Evolutionary conservation across 2,888 invertebrate species (phyloP).

Genomic region (Polia nebulosa): DNA sequence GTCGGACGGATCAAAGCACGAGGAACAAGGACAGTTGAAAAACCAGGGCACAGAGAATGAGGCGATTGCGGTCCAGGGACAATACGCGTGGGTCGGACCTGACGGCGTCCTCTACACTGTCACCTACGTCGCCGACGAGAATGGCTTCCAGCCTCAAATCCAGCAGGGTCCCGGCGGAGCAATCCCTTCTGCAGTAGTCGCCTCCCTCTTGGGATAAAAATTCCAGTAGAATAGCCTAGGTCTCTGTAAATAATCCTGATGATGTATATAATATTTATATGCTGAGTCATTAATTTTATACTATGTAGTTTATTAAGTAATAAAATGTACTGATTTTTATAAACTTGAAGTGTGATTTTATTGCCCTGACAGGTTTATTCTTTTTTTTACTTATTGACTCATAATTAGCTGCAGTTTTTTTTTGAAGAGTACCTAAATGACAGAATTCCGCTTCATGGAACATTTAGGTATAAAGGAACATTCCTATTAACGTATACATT

Average conservation of each 20-base stretch:
- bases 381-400: too few species aligned
- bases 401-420: too few species aligned
- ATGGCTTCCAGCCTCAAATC: constrained; percentile 87
- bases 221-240: constrained; percentile 61
- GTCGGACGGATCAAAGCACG: constrained; percentile 90
- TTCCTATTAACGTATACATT: not conserved
- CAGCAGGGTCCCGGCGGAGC: constrained; percentile 85
- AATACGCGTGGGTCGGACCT: constrained; percentile 90
- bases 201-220: constrained; percentile 83
- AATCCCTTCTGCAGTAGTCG: constrained; percentile 80
- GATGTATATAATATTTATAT: constrained; percentile 89
- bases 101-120: constrained; percentile 92
- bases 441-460: not conserved
- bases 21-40: constrained; percentile 90
- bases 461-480: not conserved
- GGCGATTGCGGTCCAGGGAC: constrained; percentile 90
- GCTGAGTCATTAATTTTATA: constrained; percentile 69
- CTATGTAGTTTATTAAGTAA: constrained; percentile 57
- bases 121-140: constrained; percentile 91
- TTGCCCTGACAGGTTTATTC: not conserved
- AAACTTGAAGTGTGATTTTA: constrained; percentile 15
- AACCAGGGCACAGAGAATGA: constrained; percentile 91
- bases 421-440: too few species aligned
- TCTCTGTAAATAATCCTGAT: constrained; percentile 74
- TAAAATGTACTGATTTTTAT: constrained; percentile 49